phyloP scores from a whole-genome alignment of 2,888 invertebrate species.

The Protodeltote pygarga region DNA sequence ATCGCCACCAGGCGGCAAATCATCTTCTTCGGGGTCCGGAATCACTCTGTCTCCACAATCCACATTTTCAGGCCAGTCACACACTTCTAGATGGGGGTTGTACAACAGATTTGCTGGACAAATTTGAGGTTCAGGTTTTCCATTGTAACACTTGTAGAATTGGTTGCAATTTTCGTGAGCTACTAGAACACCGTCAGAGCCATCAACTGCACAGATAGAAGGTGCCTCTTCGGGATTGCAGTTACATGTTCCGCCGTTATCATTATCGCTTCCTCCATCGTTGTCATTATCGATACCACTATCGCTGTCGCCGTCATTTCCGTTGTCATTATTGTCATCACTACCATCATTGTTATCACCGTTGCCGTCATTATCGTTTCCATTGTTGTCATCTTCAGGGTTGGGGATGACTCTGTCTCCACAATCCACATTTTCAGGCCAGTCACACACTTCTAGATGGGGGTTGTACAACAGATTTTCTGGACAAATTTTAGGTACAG shows the following conservation, averaged over 20 bases:
- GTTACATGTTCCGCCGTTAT: slow-evolving; percentile 26
- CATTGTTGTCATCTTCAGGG: slow-evolving; percentile 4
- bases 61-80: no score
- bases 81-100: no score
- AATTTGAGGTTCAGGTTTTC: no score
- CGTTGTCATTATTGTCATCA: slow-evolving; percentile 5
- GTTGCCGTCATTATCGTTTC: background rate
- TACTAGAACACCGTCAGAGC: no score
- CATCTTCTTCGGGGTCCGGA: no score
- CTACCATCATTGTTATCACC: slow-evolving; percentile 1
- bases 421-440: slow-evolving; percentile 50
- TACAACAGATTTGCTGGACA: no score
- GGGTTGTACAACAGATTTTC: slow-evolving; percentile 46
- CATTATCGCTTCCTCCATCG: slow-evolving; percentile 13
- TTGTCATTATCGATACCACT: slow-evolving; percentile 1
- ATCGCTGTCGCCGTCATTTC: slow-evolving; percentile 1
- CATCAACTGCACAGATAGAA: no score
- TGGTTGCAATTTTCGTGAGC: no score
- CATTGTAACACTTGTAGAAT: no score
- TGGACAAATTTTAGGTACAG: slow-evolving; percentile 37
- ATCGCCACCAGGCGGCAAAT: no score
- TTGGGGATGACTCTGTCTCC: slow-evolving; percentile 42
- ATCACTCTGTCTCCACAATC: no score
- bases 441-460: slow-evolving; percentile 49
- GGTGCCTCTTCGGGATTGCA: no score